Base-by-base conservation (phyloP, 2,113 vertebrate species). In the Aspidoscelis tigris region DNA sequence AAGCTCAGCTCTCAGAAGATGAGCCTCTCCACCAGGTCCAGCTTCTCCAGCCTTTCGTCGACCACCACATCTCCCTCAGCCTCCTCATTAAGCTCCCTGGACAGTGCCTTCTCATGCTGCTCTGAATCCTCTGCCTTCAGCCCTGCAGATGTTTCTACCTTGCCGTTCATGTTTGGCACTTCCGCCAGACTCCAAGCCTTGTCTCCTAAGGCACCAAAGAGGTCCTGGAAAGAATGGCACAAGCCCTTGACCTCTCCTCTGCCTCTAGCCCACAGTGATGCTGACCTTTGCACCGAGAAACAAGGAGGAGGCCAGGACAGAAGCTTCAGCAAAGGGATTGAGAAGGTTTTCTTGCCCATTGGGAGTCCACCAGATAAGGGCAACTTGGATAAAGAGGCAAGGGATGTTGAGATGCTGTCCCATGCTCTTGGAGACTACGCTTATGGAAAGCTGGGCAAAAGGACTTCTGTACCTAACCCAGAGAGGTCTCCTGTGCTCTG, bases 71-170 rank as follows among this genome's bases (percentile, higher is more conserved):
- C 96, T 5, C 95, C 94, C 0, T 96, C 96, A 8, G 95, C 92
- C 39, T 97, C 96, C 43, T 97, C 96, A 1, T 89, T 96, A 69
- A 97, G 96, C 88, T 96, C 96, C 83, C 83, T 96, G 70, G 96
- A 97, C 83, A 97, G 95, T 8, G 93, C 95, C 7, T 93, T 97
- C 83, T 97, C 96, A 26, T 96, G 94, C 81, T 95, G 94, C 85
- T 96, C 95, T 0, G 95, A 96, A 83, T 93, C 94, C 1, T 94
- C 94, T 39, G 92, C 93, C 77, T 88, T 96, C n/a, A 96, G 92
- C 68, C 95, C 93, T 41, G 89, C 82, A 65, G 95, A 95, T 0
- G 76, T 88, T 69, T 91, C 92, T 2, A 88, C 93, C 55, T 82
- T 94, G 16, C 93, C 94, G 0, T 95, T 96, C 88, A 91, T 95